These are phyloP conservation scores for Spilosoma lubricipeda DNA, from an alignment of 2,888 invertebrate genomes.

Conservation along the genomic window DNA sequence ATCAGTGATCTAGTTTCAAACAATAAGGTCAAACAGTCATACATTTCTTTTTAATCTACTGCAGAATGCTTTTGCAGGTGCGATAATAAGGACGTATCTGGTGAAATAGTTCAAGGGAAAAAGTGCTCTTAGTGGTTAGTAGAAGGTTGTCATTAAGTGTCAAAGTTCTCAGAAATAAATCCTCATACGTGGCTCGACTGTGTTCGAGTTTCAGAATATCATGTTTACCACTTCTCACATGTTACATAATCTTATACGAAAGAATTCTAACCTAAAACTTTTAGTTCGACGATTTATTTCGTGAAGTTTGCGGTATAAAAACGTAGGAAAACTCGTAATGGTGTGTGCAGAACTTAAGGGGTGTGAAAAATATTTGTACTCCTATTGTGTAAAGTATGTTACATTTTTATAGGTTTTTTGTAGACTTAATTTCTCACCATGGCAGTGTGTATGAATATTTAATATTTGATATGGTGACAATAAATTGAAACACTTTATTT, in stretches of 20 bases:
- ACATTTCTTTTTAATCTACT: not conserved
- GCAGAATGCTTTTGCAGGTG: not conserved
- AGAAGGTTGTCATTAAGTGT: conserved; percentile 8
- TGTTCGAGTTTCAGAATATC: conserved; percentile 22
- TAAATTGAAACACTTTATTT: not conserved
- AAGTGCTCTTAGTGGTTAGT: not conserved
- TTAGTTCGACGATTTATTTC: conserved; percentile 41
- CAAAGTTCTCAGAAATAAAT: conserved; percentile 17
- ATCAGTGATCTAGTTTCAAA: not conserved
- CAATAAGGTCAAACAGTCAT: not conserved
- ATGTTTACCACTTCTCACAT: conserved; percentile 36
- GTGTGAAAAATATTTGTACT: conserved; percentile 20
- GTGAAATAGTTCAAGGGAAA: not conserved
- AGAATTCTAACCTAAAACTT: conserved; percentile 31
- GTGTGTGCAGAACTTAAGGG: conserved; percentile 2
- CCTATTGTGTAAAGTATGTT: not conserved
- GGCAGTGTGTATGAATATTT: not conserved
- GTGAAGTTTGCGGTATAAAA: conserved; percentile 37
- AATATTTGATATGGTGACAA: not conserved
- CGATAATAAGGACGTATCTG: not conserved
- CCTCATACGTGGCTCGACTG: conserved; percentile 17
- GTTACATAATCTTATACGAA: conserved; percentile 38
- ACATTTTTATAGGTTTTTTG: not conserved
- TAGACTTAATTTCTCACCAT: no score
- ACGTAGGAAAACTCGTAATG: conserved; percentile 21